Base-by-base conservation (phyloP, 2,888 invertebrate species). In the Cotesia congregata region DNA sequence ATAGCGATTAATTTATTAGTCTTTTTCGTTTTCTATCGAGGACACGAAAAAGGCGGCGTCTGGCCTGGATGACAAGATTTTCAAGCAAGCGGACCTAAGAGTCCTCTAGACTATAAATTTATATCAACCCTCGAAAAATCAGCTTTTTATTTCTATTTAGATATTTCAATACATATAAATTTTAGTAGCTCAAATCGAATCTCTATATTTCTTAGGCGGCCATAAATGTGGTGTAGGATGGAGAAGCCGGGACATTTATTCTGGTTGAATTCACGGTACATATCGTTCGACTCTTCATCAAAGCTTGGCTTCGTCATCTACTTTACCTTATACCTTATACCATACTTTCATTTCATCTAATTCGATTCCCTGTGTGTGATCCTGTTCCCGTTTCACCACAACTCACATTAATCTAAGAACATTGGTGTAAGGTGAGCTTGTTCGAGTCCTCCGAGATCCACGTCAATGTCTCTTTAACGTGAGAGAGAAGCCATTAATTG, bases 181-280 rank as follows among this genome's bases (percentile, higher is more conserved):
- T 59, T 69, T 76, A 62, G 59, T 73, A 73, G 75, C 76, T 75
- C 69, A 79, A 77, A 85, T 84, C 85, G 85, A 85, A 87, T 85
- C 84, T 83, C 85, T 83, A 87, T 30, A 30, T 86, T 86, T 82
- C 85, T 82, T 79, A 74, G 81, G 81, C 74, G 71, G 73, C 75
- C 70, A 81, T 81, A 82, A 75, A 72, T 72, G 60, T 65, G 50
- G 72, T 50, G 40, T n/a, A 59, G 67, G 39, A 72, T 71, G 59
- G 64, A 50, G 64, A 17, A 70, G 60, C 67, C 74, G 77, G 78
- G 72, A 81, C 76, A 76, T 82, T 81, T 79, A 79, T 82, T 83
- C 81, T 77, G 74, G 79, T 82, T 77, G 80, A 73, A 69, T 75
- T 70, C 77, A 77, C 77, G 74, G 78, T 79, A 39, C 72, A 74